Evolutionary conservation across 2,797 vertebrate genomes (phyloP).

Genomic region (Orientallactaga sibirica): DNA sequence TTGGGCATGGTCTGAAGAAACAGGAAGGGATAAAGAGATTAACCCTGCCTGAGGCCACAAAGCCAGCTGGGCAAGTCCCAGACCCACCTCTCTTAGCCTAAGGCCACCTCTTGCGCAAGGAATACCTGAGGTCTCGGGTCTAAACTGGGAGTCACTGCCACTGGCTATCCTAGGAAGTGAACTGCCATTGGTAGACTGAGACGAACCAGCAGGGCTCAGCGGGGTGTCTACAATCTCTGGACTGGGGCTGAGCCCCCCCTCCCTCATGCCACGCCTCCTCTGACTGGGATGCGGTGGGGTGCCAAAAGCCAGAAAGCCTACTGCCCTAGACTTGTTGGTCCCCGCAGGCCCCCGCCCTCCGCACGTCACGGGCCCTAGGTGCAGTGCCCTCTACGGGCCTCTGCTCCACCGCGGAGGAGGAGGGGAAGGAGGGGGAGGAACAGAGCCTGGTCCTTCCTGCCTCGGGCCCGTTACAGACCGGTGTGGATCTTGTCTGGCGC

Average conservation of each 20-base stretch:
- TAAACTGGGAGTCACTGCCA: neutral
- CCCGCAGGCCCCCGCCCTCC: slow-evolving; percentile 62
- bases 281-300: rapidly evolving
- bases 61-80: neutral
- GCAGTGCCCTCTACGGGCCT: slow-evolving; percentile 76
- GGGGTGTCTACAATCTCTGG: rapidly evolving
- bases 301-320: neutral
- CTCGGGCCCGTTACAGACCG: neutral
- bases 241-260: too few relatives aligned
- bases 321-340: neutral
- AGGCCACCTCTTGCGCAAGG: neutral
- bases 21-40: neutral
- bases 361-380: slow-evolving; percentile 49
- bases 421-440: too few relatives aligned
- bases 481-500: neutral
- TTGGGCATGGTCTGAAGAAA: neutral
- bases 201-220: neutral
- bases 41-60: neutral
- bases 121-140: neutral
- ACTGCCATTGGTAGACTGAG: neutral
- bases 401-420: neutral
- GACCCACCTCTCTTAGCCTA: neutral
- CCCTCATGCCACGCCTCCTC: neutral
- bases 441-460: slow-evolving; percentile 19
- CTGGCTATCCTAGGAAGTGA: neutral